These are phyloP conservation scores for Saccopteryx bilineata DNA, from an alignment of 2,113 vertebrate species.

Conservation along the genomic window DNA sequence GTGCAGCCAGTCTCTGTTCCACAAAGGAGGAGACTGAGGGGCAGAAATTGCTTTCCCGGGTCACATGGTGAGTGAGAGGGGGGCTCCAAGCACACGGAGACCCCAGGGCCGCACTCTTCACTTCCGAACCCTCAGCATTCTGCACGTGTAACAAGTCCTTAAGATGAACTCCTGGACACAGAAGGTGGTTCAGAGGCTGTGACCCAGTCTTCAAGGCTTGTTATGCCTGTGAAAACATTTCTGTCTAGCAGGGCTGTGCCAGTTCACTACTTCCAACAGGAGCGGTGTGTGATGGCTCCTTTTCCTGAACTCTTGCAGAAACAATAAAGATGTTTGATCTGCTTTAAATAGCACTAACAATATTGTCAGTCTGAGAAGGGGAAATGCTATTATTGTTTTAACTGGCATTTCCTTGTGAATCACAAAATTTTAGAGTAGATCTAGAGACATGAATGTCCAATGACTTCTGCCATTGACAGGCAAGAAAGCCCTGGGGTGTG, in stretches of 20 bases:
- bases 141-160: neutral
- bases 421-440: neutral
- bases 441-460: neutral
- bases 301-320: neutral
- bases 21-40: neutral
- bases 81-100: too few species aligned
- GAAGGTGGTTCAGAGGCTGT: neutral
- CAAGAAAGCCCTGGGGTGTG: neutral
- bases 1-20: neutral
- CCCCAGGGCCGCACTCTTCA: neutral
- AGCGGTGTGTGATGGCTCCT: neutral
- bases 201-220: neutral
- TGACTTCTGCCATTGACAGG: neutral
- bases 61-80: neutral
- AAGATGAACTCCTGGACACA: neutral
- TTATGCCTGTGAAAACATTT: neutral
- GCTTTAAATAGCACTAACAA: neutral
- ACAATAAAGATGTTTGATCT: neutral
- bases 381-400: slow-evolving; percentile 2
- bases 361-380: neutral
- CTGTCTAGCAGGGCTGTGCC: neutral
- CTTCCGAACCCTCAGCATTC: neutral
- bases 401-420: neutral
- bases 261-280: neutral
- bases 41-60: neutral